Percentiles rank a stretch among this genome's conserved stretches.
Conservation (phyloP, 1,140 invertebrate genomes). For the Eubasilissa regina region DNA sequence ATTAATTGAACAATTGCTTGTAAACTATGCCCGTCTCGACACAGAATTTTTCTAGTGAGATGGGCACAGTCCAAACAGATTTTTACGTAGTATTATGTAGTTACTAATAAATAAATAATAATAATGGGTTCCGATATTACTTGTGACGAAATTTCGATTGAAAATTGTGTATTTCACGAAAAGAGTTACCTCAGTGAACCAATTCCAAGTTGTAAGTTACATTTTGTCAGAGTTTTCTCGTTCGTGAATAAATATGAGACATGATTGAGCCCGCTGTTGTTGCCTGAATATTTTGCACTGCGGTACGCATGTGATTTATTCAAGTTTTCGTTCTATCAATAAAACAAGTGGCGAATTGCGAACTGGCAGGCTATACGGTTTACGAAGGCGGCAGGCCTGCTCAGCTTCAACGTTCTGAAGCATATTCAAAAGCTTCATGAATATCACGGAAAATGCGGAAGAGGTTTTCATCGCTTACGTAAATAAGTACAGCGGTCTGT, state of each 20-base stretch:
- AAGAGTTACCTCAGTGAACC: too few relatives aligned
- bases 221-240: neutral
- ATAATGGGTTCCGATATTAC: too few relatives aligned
- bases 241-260: conserved; percentile 7
- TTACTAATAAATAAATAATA: too few relatives aligned
- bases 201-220: too few relatives aligned
- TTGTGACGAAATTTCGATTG: too few relatives aligned
- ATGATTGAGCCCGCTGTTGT: neutral
- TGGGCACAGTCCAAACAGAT: too few relatives aligned
- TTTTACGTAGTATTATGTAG: too few relatives aligned
- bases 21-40: too few relatives aligned
- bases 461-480: conserved; percentile 31
- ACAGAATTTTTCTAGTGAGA: too few relatives aligned
- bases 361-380: conserved; percentile 2
- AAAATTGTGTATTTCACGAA: too few relatives aligned
- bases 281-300: neutral
- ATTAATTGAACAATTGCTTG: too few relatives aligned
- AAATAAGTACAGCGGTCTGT: conserved; percentile 8
- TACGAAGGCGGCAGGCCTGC: neutral
- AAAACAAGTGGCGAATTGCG: conserved; percentile 24
- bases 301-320: conserved; percentile 11
- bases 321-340: conserved; percentile 32
- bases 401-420: neutral
- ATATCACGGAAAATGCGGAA: conserved; percentile 1
- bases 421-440: neutral